Evolutionary conservation across 2,797 vertebrate genomes (phyloP).

Genomic region (Thalassophryne amazonica): DNA sequence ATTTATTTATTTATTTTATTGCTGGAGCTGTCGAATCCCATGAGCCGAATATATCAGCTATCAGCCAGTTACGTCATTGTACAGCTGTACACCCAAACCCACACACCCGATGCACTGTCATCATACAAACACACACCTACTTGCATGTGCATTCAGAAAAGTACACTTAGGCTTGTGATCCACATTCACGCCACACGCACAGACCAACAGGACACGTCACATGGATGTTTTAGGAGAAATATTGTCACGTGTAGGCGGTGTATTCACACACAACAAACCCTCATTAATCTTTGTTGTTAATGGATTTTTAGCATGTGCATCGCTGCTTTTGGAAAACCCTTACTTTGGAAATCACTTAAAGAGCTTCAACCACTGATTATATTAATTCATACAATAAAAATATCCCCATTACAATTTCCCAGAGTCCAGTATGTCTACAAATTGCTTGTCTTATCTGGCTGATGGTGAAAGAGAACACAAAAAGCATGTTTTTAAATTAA

Average conservation of each 20-base stretch:
- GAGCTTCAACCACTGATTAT: no score
- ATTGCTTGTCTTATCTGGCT: no score
- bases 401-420: no score
- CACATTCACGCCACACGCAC: neutral
- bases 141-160: slow-evolving; percentile 13
- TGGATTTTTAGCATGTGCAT: neutral
- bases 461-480: no score
- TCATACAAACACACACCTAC: slow-evolving; percentile 13
- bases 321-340: no score
- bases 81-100: slow-evolving; percentile 51
- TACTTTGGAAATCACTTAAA: no score
- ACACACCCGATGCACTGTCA: slow-evolving; percentile 34
- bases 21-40: slow-evolving; percentile 7
- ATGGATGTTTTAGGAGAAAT: slow-evolving; percentile 26
- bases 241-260: neutral
- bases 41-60: slow-evolving; percentile 23
- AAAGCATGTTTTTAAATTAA: no score
- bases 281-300: neutral
- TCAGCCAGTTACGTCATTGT: slow-evolving; percentile 53
- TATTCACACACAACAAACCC: neutral
- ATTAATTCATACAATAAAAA: no score
- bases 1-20: no score
- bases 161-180: neutral
- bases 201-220: neutral
- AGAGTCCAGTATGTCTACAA: no score